phyloP scores from a whole-genome alignment of 2,113 vertebrate species.

The Numenius arquata region DNA sequence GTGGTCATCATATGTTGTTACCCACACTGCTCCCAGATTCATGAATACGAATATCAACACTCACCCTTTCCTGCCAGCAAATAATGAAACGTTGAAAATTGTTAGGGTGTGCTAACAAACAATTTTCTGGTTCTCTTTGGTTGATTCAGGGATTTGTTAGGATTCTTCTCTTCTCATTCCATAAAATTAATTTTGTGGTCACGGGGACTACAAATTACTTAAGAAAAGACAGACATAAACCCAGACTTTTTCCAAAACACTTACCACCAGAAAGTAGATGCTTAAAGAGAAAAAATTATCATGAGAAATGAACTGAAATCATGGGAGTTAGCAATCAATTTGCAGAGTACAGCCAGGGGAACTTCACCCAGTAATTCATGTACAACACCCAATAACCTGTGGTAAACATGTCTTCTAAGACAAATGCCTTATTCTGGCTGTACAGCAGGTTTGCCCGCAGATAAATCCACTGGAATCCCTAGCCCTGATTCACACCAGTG shows the following conservation, averaged over 20 bases:
- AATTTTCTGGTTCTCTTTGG: not conserved
- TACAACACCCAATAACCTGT: constrained; percentile 6
- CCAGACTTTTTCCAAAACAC: not conserved
- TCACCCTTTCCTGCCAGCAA: rapidly evolving
- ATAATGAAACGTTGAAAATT: not conserved
- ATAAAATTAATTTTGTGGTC: not conserved
- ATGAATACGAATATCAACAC: not conserved
- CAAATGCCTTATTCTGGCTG: not conserved
- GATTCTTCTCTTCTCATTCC: not conserved
- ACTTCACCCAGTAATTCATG: not conserved
- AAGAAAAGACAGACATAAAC: not conserved
- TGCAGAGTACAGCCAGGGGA: not conserved
- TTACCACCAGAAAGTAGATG: not conserved
- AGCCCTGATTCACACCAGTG: not conserved
- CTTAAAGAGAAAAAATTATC: not conserved
- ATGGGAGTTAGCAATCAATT: not conserved
- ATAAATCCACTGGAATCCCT: not conserved
- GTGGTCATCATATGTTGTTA: not conserved
- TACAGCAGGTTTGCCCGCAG: not conserved
- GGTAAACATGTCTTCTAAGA: constrained; percentile 23
- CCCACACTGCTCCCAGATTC: not conserved
- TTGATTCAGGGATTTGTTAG: rapidly evolving
- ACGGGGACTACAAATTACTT: not conserved
- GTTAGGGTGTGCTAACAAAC: not conserved
- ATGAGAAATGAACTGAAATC: not conserved